Base-by-base conservation (phyloP, 2,113 vertebrate genomes). In the Percina caprodes region DNA sequence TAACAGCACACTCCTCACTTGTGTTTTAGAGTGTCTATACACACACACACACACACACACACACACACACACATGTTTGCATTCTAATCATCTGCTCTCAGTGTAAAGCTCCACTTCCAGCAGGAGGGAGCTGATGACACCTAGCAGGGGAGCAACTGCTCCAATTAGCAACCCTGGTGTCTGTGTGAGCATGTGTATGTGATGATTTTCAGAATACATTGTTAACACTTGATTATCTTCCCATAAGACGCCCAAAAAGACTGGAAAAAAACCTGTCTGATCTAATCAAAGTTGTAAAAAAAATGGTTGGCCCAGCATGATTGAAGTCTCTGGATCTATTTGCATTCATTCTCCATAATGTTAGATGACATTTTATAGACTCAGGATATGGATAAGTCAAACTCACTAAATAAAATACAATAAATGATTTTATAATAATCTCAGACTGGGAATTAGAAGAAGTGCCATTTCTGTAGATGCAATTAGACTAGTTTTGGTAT, bases 101-200 rank as follows among this genome's bases (percentile, higher is more conserved):
- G 88, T 80, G 80, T 86, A 92, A 89, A 91, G 88, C 86, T 89
- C 67, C 86, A 89, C 86, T 90, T 94, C 77, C 83, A 91, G 83
- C 93, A 90, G 90, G 91, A 93, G 91, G 93, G 86, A 89, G 92
- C 82, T 94, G 93, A 94, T 94, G 92, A 93, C 93, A 93, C 93
- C 89, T 90, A 89, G 91, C 91, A 93, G 92, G 91, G 90, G 91
- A 91, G 88, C 91, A 89, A 90, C 90, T 89, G 88, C 92, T 92
- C 91, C 92, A 93, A 93, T 93, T 93, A 94, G 84, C 92, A 91
- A 80, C 89, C 85, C 83, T 82, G 85, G 83, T 87, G 92, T 92
- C 75, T 84, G 81, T 49, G 51, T 69, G 82, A 78, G 78, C 49
- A n/a, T 70, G 85, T 54, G 65, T 79, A 39, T 54, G 74, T 61